These are phyloP conservation scores for Brachymystax lenok DNA, from an alignment of 2,797 vertebrate genomes.

Conservation along the genomic window DNA sequence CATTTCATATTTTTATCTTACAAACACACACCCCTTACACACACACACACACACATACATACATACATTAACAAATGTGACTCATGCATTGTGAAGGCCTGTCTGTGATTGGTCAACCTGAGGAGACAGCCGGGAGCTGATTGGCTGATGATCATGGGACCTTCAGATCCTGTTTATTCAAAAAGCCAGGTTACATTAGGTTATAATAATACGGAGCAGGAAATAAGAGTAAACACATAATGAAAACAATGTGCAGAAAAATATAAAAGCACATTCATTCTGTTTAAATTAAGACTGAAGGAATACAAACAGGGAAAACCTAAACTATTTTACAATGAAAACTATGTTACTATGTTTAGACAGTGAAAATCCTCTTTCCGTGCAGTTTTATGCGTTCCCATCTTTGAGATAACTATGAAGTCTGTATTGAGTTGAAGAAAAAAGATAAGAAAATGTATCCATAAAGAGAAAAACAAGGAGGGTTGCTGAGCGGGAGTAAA, in stretches of 20 bases:
- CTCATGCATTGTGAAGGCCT: not conserved
- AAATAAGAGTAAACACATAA: not conserved
- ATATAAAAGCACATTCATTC: not conserved
- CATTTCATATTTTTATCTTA: not conserved
- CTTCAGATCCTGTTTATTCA: not conserved
- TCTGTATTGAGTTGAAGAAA: not conserved
- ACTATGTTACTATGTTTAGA: too few species aligned
- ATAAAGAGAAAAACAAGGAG: not conserved
- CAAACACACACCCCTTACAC: not conserved
- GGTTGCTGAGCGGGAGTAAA: not conserved
- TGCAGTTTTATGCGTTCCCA: not conserved
- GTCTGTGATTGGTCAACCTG: not conserved
- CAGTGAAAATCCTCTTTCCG: too few species aligned
- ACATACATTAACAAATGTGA: not conserved
- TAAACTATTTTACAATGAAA: not conserved
- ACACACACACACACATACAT: constrained; percentile 4
- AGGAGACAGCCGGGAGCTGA: not conserved
- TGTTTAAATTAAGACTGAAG: not conserved
- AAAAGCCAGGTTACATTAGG: not conserved
- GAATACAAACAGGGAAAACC: not conserved
- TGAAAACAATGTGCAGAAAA: not conserved
- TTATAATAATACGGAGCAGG: not conserved
- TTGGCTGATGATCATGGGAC: not conserved
- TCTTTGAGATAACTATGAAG: not conserved
- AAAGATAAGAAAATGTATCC: too few species aligned